Evolutionary conservation across 64 coral and sea anemone genomes (phyloP).

Genomic region (Actinia tenebrosa): DNA sequence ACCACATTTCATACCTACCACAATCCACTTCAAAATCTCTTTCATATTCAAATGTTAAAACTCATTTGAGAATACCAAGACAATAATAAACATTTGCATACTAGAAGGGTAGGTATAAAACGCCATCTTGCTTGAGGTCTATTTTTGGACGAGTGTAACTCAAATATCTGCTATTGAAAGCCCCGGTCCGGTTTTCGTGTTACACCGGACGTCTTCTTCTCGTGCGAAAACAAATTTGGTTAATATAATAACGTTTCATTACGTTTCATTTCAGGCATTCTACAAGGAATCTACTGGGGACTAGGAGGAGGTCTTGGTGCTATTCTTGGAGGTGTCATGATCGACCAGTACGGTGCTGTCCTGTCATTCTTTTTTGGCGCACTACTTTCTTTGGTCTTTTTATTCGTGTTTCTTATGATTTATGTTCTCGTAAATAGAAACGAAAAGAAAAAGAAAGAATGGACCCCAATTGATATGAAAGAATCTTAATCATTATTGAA

Average conservation of each 20-base stretch:
- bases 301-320: conserved; percentile 95
- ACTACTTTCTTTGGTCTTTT: conserved; percentile 40
- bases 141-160: no score
- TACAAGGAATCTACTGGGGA: conserved; percentile 96
- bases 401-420: conserved; percentile 45
- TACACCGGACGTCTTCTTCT: no score
- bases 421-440: conserved; percentile 34
- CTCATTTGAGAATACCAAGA: no score
- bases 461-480: background rate
- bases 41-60: no score
- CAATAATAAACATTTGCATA: no score
- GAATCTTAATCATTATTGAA: background rate
- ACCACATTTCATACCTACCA: no score
- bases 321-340: conserved; percentile 84
- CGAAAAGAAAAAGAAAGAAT: background rate
- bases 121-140: no score
- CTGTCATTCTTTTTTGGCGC: conserved; percentile 66
- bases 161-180: no score
- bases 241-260: background rate
- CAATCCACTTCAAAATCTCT: no score
- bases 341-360: conserved; percentile 74
- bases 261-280: conserved; percentile 54
- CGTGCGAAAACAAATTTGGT: no score
- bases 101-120: no score
- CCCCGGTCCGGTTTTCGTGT: no score